phyloP scores from a whole-genome alignment of 2,888 invertebrate species.

The Conus canariensis region DNA sequence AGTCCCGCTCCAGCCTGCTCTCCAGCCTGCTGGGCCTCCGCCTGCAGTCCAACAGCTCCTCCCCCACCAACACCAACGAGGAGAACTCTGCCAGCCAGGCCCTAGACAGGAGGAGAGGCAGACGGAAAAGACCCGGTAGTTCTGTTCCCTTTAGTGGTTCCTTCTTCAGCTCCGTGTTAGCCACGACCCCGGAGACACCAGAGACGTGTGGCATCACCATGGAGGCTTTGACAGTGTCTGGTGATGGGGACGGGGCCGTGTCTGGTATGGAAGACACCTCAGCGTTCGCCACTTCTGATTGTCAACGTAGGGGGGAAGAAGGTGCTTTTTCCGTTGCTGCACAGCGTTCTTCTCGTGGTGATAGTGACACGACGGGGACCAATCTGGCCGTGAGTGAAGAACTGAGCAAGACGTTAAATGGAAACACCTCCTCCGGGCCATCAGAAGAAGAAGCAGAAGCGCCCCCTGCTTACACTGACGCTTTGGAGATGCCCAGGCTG shows the following conservation, averaged over 20 bases:
- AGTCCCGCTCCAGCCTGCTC: slow-evolving; percentile 25
- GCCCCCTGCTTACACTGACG: slow-evolving; percentile 41
- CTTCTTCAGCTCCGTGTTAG: slow-evolving; percentile 18
- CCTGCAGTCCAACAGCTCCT: not conserved
- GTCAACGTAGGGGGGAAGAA: slow-evolving; percentile 23
- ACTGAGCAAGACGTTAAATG: not conserved
- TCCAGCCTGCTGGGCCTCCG: slow-evolving; percentile 24
- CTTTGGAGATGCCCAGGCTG: slow-evolving; percentile 40
- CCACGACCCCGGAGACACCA: slow-evolving; percentile 49
- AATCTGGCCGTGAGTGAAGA: not conserved
- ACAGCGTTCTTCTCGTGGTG: not conserved
- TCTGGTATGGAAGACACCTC: not conserved
- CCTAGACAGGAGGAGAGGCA: slow-evolving; percentile 28
- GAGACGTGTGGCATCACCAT: slow-evolving; percentile 39
- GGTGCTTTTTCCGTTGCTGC: slow-evolving; percentile 12
- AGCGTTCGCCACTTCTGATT: not conserved
- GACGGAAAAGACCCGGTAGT: not conserved
- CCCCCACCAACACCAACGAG: not conserved
- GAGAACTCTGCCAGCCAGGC: slow-evolving; percentile 37
- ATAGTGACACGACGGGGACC: not conserved
- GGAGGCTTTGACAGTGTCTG: slow-evolving; percentile 8
- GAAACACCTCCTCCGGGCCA: not conserved
- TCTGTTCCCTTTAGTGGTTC: slow-evolving; percentile 34
- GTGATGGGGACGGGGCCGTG: not conserved
- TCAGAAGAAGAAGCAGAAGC: not conserved